A percentile compares a stretch with the other conserved stretches of the same genome.
Evolutionary conservation across 2,797 vertebrate genomes (phyloP).

Genomic region (Acrocephalus scirpaceus): DNA sequence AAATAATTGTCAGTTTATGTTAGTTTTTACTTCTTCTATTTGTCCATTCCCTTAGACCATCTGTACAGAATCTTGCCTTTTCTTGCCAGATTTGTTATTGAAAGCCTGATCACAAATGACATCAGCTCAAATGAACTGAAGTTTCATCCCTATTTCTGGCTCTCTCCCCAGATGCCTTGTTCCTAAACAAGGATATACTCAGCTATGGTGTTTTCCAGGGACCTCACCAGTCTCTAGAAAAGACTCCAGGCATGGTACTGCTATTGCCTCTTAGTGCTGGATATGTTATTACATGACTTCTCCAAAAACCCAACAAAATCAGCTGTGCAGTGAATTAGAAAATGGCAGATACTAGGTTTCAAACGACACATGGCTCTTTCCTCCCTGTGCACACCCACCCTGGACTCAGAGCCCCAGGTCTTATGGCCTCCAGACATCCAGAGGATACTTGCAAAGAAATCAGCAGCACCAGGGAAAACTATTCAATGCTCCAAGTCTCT

Average conservation of each 20-base stretch:
- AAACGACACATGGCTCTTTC: neutral
- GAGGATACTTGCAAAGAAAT: neutral
- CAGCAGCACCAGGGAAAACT: neutral
- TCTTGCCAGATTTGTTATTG: neutral
- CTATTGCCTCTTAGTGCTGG: neutral
- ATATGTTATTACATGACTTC: neutral
- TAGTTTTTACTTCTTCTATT: neutral
- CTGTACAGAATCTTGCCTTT: neutral
- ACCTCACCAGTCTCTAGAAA: neutral
- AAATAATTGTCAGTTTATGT: neutral
- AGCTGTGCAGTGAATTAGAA: neutral
- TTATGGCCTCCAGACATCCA: neutral
- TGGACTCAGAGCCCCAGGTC: accelerated
- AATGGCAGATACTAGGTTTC: neutral
- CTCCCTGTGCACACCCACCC: neutral
- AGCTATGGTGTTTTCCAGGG: neutral
- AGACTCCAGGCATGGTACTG: neutral
- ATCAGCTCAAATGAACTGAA: neutral
- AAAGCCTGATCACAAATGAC: neutral
- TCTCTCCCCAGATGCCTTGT: neutral
- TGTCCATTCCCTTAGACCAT: neutral
- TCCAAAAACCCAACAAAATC: neutral
- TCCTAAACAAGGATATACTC: neutral
- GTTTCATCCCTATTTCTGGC: neutral
- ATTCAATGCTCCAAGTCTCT: neutral